Conservation (phyloP, 1,140 invertebrate genomes). For the Reticulitermes speratus region DNA sequence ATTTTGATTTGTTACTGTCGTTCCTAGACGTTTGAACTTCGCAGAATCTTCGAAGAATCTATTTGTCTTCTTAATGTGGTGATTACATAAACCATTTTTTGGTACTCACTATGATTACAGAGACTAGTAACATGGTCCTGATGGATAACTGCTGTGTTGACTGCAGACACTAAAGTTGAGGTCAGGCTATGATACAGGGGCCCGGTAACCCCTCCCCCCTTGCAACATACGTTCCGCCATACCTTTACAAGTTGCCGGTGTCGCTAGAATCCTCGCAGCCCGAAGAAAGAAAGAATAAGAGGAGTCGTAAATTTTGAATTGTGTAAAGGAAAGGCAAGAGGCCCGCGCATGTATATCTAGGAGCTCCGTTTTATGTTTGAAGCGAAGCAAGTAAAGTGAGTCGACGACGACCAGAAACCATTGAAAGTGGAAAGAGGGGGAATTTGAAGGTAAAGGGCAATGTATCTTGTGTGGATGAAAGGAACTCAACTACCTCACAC, state of each 20-base stretch:
- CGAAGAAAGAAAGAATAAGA: neutral
- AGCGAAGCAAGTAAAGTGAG: conserved; percentile 4
- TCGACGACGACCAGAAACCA: neutral
- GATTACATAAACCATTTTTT: too few relatives aligned
- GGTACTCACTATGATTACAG: too few relatives aligned
- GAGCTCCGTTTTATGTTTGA: conserved; percentile 26
- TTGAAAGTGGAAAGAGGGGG: neutral
- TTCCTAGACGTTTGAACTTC: too few relatives aligned
- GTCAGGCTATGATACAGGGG: neutral
- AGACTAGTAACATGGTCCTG: too few relatives aligned
- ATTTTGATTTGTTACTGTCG: too few relatives aligned
- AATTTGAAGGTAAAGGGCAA: neutral
- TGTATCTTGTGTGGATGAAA: conserved; percentile 11
- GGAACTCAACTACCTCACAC: neutral
- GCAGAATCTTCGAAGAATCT: too few relatives aligned
- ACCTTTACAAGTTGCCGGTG: conserved; percentile 27
- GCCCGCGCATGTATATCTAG: conserved; percentile 22
- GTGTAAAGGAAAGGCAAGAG: conserved; percentile 30
- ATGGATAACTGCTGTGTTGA: neutral
- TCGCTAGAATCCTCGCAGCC: conserved; percentile 19
- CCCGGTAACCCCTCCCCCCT: neutral
- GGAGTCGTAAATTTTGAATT: conserved; percentile 32
- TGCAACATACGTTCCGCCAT: neutral
- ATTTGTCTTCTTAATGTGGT: too few relatives aligned
- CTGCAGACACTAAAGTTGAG: neutral